Evolutionary conservation across 2,797 vertebrate genomes (phyloP).

Genomic region (Botia kubotai): DNA sequence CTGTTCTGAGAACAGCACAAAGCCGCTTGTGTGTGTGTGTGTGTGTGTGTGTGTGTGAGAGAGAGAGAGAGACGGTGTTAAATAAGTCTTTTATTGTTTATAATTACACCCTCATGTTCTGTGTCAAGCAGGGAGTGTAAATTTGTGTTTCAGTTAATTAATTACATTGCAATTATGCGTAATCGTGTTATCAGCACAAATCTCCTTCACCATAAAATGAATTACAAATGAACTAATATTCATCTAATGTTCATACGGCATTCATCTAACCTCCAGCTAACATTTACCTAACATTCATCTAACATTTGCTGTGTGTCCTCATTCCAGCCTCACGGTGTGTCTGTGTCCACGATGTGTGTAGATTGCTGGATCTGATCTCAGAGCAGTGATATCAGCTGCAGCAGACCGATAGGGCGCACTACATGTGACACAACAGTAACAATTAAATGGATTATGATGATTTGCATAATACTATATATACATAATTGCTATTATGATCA

Average conservation of each 20-base stretch:
- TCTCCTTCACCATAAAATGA: constrained; percentile 8
- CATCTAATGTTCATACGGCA: constrained; percentile 25
- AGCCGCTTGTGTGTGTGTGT: constrained; percentile 16
- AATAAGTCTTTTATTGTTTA: constrained; percentile 40
- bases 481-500: no score
- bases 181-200: constrained; percentile 25
- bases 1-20: constrained; percentile 52
- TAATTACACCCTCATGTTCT: constrained; percentile 53
- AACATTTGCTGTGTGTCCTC: constrained; percentile 11
- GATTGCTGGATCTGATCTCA: constrained; percentile 2
- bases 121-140: constrained; percentile 18
- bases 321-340: constrained; percentile 19
- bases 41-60: constrained; percentile 24
- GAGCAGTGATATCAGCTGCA: background rate
- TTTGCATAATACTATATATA: background rate
- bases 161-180: constrained; percentile 37
- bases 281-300: constrained; percentile 39
- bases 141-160: constrained; percentile 43
- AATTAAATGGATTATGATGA: background rate
- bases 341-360: constrained; percentile 4
- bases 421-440: background rate
- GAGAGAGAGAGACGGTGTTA: constrained; percentile 25
- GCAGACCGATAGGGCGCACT: background rate
- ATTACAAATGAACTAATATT: constrained; percentile 39
- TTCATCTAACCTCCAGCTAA: constrained; percentile 47